These are phyloP conservation scores for Ptychoptera contaminata DNA, from an alignment of 2,888 invertebrate genomes.

Conservation along the genomic window DNA sequence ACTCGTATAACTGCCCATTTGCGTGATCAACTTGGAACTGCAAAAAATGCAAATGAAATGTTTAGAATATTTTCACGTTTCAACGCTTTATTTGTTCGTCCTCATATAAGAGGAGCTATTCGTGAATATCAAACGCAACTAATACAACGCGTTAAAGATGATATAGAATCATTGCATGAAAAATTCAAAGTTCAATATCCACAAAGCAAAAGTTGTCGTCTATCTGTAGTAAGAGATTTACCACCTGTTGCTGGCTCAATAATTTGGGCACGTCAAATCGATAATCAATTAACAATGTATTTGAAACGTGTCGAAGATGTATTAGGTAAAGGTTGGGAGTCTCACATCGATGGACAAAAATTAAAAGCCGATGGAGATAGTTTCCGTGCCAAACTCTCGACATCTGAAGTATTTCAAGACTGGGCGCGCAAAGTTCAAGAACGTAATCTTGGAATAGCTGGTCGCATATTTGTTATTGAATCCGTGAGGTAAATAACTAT, in stretches of 20 bases:
- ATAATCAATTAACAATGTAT: constrained; percentile 91
- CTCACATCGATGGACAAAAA: constrained; percentile 96
- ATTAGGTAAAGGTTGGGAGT: constrained; percentile 96
- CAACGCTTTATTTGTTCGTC: constrained; percentile 96
- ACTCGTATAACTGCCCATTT: constrained; percentile 94
- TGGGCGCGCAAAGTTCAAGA: constrained; percentile 93
- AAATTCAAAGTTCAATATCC: constrained; percentile 98
- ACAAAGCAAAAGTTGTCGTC: constrained; percentile 81
- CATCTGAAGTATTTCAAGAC: constrained; percentile 94
- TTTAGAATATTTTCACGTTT: constrained; percentile 96
- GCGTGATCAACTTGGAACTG: constrained; percentile 93
- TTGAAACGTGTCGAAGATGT: constrained; percentile 96
- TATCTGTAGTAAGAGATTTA: constrained; percentile 83
- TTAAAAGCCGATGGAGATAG: constrained; percentile 96
- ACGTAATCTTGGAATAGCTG: constrained; percentile 84
- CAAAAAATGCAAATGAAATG: constrained; percentile 99
- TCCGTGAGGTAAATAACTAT: constrained; percentile 33
- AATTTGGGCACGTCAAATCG: constrained; percentile 98
- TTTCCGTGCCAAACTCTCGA: constrained; percentile 89
- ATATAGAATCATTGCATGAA: constrained; percentile 93
- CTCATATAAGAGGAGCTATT: constrained; percentile 97
- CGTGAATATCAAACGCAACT: constrained; percentile 98
- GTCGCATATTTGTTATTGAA: constrained; percentile 89
- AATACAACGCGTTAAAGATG: constrained; percentile 97
- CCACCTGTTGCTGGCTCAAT: constrained; percentile 97